Evolutionary conservation across 2,888 invertebrate species (phyloP).

Genomic region (Coecobrya sp.): DNA sequence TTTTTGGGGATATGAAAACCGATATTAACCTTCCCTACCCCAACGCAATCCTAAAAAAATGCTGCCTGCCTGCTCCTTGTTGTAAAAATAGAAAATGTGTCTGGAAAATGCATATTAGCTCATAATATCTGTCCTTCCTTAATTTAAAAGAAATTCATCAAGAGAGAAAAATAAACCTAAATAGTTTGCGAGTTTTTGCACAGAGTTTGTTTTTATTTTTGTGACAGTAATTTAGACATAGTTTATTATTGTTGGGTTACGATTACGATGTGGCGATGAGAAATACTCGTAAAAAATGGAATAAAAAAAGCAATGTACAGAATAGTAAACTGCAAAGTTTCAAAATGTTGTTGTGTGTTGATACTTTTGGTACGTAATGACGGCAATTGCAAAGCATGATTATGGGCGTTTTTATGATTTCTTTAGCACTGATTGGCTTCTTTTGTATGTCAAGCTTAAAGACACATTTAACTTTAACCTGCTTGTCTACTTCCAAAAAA

Average conservation of each 20-base stretch:
- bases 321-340: background rate
- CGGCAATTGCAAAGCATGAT: background rate
- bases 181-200: background rate
- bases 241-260: background rate
- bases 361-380: background rate
- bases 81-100: conserved; percentile 35
- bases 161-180: conserved; percentile 10
- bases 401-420: conserved; percentile 13
- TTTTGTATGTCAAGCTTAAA: background rate
- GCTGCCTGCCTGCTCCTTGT: background rate
- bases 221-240: background rate
- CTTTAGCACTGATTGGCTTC: background rate
- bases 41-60: conserved; percentile 12
- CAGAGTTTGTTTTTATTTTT: conserved; percentile 8
- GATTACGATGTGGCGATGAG: background rate
- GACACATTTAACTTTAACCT: conserved; percentile 16
- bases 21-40: conserved; percentile 9
- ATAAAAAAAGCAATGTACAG: background rate
- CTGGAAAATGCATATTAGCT: conserved; percentile 54
- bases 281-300: conserved; percentile 33
- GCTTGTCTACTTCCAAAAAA: background rate
- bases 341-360: background rate
- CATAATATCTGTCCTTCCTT: background rate
- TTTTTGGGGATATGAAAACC: background rate
- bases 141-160: conserved; percentile 21